A percentile compares a stretch with the other conserved stretches of the same genome.
These are phyloP conservation scores for Psettodes erumei DNA, from an alignment of 2,113 vertebrate species.

Conservation along the genomic window DNA sequence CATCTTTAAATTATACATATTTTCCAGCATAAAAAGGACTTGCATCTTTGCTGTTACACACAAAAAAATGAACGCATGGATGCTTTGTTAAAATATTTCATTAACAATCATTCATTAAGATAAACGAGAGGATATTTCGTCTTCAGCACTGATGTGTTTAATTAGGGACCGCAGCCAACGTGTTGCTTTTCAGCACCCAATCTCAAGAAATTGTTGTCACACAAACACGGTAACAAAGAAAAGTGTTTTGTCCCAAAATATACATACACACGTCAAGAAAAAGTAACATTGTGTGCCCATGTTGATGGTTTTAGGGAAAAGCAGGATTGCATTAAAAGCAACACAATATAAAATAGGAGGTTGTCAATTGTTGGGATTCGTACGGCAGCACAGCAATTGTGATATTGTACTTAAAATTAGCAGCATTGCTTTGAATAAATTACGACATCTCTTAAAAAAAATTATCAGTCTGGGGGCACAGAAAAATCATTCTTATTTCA, in stretches of 20 bases:
- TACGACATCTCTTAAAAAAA: conserved; percentile 26
- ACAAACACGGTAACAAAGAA: conserved; percentile 7
- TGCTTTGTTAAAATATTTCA: conserved; percentile 3
- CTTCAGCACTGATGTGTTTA: conserved; percentile 19
- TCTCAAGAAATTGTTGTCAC: conserved; percentile 5
- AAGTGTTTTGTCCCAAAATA: conserved; percentile 35
- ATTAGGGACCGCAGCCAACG: conserved; percentile 17
- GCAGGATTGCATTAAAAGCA: conserved; percentile 24
- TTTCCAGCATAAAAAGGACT: conserved; percentile 11
- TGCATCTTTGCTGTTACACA: not conserved
- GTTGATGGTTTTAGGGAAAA: not conserved
- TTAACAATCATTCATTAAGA: conserved; percentile 1
- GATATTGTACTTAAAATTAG: conserved; percentile 35
- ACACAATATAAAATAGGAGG: conserved; percentile 16
- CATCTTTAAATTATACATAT: not conserved
- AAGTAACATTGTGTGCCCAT: conserved; percentile 4
- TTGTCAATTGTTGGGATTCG: conserved; percentile 15
- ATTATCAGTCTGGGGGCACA: not conserved
- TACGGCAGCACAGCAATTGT: conserved; percentile 20
- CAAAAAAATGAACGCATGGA: not conserved
- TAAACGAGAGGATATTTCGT: conserved; percentile 16
- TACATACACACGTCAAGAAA: conserved; percentile 29
- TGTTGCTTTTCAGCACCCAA: not conserved
- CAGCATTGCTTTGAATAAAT: conserved; percentile 66
- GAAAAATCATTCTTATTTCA: conserved; percentile 19